Evolutionary conservation across 2,888 invertebrate species (phyloP).

Genomic region (Abrostola triplasia): DNA sequence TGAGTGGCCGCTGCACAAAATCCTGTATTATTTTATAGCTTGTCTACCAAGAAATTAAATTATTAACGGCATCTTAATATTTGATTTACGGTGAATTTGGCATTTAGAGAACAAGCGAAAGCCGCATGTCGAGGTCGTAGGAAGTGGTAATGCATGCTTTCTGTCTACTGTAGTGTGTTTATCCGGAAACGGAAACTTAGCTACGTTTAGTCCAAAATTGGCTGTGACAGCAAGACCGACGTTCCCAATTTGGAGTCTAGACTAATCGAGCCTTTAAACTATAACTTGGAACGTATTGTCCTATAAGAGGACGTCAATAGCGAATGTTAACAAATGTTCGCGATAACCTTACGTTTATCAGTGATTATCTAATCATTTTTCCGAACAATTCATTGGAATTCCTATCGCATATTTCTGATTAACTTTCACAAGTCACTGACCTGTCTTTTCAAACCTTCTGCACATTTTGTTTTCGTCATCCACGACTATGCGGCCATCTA

Average conservation of each 20-base stretch:
- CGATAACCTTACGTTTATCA: slow-evolving; percentile 13
- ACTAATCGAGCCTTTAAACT: not conserved
- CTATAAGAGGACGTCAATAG: not conserved
- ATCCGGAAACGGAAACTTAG: not conserved
- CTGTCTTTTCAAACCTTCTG: not conserved
- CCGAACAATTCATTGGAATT: slow-evolving; percentile 19
- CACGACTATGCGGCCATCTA: too few species aligned
- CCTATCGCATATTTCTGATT: slow-evolving; percentile 22
- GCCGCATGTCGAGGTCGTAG: too few species aligned
- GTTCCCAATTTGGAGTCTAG: not conserved
- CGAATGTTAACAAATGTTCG: not conserved
- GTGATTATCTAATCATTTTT: slow-evolving; percentile 16
- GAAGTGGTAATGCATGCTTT: slow-evolving; percentile 12
- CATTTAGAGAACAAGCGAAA: too few species aligned
- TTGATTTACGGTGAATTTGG: too few species aligned
- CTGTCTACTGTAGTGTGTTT: not conserved
- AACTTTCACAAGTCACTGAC: slow-evolving; percentile 8
- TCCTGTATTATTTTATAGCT: not conserved
- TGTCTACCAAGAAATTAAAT: too few species aligned
- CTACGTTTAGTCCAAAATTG: too few species aligned
- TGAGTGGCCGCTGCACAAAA: slow-evolving; percentile 1
- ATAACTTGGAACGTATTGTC: not conserved
- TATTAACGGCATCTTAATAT: too few species aligned
- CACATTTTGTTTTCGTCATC: too few species aligned
- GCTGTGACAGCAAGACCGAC: not conserved